Percentiles rank a stretch among this genome's conserved stretches.
These are phyloP conservation scores for Hydrophis major DNA, from an alignment of 2,797 vertebrate species.

Conservation along the genomic window DNA sequence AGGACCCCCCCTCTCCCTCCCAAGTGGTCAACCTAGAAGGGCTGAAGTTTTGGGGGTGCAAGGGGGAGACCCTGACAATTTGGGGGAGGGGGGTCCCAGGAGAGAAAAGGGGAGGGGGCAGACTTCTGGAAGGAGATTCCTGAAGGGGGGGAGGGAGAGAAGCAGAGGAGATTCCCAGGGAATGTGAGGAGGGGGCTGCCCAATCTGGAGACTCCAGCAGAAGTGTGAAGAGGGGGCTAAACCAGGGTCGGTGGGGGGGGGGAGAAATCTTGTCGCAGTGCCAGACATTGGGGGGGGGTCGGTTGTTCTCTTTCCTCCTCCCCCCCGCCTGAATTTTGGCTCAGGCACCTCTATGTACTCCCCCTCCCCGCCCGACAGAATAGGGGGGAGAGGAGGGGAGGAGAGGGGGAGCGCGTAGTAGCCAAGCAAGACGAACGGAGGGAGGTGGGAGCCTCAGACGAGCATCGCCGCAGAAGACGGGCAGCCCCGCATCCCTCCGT, in stretches of 20 bases:
- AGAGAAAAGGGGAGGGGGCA: no score
- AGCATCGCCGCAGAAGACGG: constrained; percentile 18
- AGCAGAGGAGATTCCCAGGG: no score
- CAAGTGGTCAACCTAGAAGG: neutral
- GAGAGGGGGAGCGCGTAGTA: neutral
- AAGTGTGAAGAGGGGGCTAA: neutral
- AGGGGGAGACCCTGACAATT: neutral
- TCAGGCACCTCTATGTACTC: neutral
- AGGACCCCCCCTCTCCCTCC: neutral
- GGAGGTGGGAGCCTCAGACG: neutral
- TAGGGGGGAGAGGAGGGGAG: neutral
- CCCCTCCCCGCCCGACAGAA: neutral
- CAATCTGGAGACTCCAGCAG: no score
- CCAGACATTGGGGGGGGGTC: neutral
- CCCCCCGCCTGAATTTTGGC: neutral
- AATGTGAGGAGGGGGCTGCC: no score
- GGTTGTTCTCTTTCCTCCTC: neutral
- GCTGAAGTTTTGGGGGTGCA: neutral
- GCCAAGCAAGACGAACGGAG: neutral
- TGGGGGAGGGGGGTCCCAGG: no score
- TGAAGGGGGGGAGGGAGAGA: accelerated
- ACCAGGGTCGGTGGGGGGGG: neutral
- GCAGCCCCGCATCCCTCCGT: constrained; percentile 8
- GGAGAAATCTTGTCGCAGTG: neutral
- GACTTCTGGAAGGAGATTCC: neutral